phyloP scores from a whole-genome alignment of 1,140 invertebrate species.

The Aleiodes sp. region DNA sequence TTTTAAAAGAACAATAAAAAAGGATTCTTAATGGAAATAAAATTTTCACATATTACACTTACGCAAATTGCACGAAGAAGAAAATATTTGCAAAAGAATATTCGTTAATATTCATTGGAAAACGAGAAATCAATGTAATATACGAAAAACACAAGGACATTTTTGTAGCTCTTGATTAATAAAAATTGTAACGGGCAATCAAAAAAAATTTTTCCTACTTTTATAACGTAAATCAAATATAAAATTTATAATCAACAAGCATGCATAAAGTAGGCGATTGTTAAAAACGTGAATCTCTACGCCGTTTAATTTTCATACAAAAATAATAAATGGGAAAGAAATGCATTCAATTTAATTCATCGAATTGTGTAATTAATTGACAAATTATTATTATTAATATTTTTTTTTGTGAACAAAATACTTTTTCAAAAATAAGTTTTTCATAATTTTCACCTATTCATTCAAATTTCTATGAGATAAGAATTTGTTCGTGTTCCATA shows the following conservation, averaged over 20 bases:
- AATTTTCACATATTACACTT: constrained; percentile 16
- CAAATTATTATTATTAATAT: too few species aligned
- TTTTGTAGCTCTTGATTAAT: neutral
- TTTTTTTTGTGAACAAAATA: too few species aligned
- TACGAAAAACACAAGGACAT: neutral
- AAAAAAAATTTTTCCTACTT: neutral
- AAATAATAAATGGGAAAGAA: neutral
- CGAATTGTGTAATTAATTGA: too few species aligned
- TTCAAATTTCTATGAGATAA: too few species aligned
- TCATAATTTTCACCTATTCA: too few species aligned
- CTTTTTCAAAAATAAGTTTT: too few species aligned
- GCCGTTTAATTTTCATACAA: neutral
- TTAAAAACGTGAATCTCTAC: neutral
- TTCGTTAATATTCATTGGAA: constrained; percentile 1
- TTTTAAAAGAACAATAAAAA: neutral
- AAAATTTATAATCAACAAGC: constrained; percentile 15
- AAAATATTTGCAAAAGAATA: constrained; percentile 23
- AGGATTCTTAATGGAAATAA: constrained; percentile 25
- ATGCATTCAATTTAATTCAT: too few species aligned
- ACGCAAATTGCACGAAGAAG: constrained; percentile 22
- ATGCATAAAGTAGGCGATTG: neutral
- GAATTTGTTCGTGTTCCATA: neutral
- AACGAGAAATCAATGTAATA: neutral
- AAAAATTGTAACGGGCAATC: neutral
- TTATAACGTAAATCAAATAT: constrained; percentile 11